Percentiles rank a stretch among this genome's conserved stretches.
phyloP scores from a whole-genome alignment of 2,113 vertebrate genomes.

The Hyperoodon ampullatus region DNA sequence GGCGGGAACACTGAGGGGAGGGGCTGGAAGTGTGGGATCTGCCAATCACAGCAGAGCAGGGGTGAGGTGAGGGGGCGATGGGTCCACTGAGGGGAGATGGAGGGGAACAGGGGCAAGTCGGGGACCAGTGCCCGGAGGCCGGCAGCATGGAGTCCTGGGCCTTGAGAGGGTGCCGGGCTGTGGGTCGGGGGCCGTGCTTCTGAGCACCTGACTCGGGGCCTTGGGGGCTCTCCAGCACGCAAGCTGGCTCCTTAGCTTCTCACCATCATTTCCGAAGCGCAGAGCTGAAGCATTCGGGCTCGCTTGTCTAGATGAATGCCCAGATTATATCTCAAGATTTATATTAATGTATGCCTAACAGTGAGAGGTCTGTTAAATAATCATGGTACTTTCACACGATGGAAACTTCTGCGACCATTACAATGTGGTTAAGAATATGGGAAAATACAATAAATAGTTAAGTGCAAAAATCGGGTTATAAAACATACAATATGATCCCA shows the following conservation, averaged over 20 bases:
- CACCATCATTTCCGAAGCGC: background rate
- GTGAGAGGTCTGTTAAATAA: background rate
- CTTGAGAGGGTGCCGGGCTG: fast-evolving
- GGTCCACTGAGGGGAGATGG: background rate
- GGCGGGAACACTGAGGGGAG: fast-evolving
- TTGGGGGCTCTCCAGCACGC: fast-evolving
- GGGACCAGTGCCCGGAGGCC: background rate
- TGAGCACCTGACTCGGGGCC: fast-evolving
- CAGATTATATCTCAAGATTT: slow-evolving; percentile 50
- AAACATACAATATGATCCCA: background rate
- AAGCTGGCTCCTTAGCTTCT: background rate
- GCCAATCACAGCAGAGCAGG: background rate
- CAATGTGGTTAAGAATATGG: background rate
- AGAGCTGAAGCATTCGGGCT: background rate
- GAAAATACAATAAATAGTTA: background rate
- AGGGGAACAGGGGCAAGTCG: fast-evolving
- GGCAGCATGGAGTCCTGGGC: fast-evolving
- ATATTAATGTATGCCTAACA: background rate
- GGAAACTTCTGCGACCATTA: background rate
- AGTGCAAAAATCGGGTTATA: background rate
- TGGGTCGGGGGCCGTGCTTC: fast-evolving
- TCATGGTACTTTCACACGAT: background rate
- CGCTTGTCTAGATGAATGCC: slow-evolving; percentile 23
- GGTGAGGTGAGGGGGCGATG: fast-evolving
- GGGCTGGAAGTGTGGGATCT: fast-evolving